Evolutionary conservation across 1,140 invertebrate genomes (phyloP), one percentile per base, ranked within the genome.

Genomic region (Ruditapes philippinarum): DNA sequence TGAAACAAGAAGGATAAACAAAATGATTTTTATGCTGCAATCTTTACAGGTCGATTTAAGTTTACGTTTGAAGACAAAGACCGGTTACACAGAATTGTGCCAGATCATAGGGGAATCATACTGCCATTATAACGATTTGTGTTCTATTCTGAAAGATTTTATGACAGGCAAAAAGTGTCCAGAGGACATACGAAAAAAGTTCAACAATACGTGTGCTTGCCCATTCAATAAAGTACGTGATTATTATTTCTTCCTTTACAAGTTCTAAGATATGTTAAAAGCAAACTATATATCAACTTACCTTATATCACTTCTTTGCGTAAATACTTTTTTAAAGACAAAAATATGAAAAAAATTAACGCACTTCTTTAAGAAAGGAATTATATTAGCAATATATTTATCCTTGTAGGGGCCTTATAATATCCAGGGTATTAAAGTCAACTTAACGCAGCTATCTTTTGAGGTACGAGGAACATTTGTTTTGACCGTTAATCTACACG

Each of bases 41-140:
- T 19, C 22, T 54, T 54, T 54, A n/a, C 22, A 73, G 68, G 31
- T 73, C 1, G 68, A 73, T 28, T 5, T 73, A 7, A 73, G 68
- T 73, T 38, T 73, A 4, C 5, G 36, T 5, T 14, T 73, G 22
- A 73, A 40, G 68, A 73, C 68, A 73, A n/a, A 38, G 19, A 40
- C 9, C 7, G 68, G 68, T 7, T 73, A 73, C 17, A 73, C 68
- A 9, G 68, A 73, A n/a, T n/a, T 73, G 68, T 73, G 68, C 40
- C 36, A 73, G 7, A 1, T 40, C 12, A 40, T 73, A 5, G 68
- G 36, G 5, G 68, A 73, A 40, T 19, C 0, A n/a, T 2, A 17
- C 1, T 73, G 68, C 31, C 68, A 73, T 40, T 73, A 73, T 38
- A 73, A 40, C n/a, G 36, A 73, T n/a, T 36, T 73, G 19, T 73